phyloP scores from a whole-genome alignment of 2,888 invertebrate species.

The Sclerodermus sp. region DNA sequence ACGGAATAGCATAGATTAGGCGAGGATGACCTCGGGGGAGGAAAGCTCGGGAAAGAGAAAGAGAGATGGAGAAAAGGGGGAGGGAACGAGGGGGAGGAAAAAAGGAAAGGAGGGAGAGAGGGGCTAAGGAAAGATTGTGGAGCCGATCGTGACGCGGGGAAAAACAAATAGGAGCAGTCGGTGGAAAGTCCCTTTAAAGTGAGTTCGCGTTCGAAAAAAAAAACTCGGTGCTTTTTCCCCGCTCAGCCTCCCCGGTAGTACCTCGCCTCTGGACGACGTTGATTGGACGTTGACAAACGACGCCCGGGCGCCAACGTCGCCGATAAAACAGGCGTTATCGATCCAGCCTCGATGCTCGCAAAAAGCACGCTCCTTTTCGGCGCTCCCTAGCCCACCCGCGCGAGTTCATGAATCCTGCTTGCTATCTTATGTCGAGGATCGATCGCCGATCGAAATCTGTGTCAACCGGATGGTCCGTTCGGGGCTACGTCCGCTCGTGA shows the following conservation, averaged over 20 bases:
- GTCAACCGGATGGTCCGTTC: neutral
- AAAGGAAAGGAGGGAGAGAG: neutral
- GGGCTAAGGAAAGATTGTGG: neutral
- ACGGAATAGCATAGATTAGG: neutral
- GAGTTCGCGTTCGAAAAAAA: conserved; percentile 13
- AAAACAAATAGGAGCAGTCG: conserved; percentile 6
- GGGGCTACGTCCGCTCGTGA: neutral
- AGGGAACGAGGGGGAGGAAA: neutral
- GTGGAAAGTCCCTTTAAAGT: conserved; percentile 6
- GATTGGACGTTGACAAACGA: conserved; percentile 54
- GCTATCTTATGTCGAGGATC: neutral
- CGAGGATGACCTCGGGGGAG: neutral
- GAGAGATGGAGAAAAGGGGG: conserved; percentile 1
- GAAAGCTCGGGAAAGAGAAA: neutral
- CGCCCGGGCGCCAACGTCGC: conserved; percentile 30
- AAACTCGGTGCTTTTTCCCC: conserved; percentile 17
- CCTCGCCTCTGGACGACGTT: conserved; percentile 29
- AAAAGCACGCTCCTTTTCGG: conserved; percentile 12
- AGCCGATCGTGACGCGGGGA: neutral
- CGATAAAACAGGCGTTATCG: conserved; percentile 48
- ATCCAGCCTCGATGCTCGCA: conserved; percentile 21
- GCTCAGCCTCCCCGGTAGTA: conserved; percentile 5
- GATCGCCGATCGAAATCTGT: neutral
- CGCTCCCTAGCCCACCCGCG: conserved; percentile 10
- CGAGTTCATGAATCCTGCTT: conserved; percentile 4